phyloP scores from a whole-genome alignment of 2,113 vertebrate species.

The human (Homo sapiens) region GRCh38 chr20:40339001-40339500 shows the following conservation, averaged over 20 bases:
- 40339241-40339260: not conserved
- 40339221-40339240: not conserved
- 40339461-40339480: not conserved
- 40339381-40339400: not conserved
- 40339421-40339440: not conserved
- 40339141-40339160: not conserved
- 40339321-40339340: not conserved
- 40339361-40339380: not conserved
- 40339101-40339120: not conserved
- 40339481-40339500: not conserved
- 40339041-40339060: not conserved
- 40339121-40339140: not conserved
- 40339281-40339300: not conserved
- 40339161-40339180: not conserved
- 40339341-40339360: not conserved
- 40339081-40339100: not conserved
- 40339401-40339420: not conserved
- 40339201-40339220: not conserved
- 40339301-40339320: not conserved
- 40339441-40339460: not conserved
- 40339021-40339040: not conserved
- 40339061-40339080: not conserved
- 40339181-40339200: not conserved
- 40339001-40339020: not conserved
- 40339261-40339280: not conserved